Conservation (phyloP, 2,888 invertebrate species). For the Chromoteleia sp. region DNA sequence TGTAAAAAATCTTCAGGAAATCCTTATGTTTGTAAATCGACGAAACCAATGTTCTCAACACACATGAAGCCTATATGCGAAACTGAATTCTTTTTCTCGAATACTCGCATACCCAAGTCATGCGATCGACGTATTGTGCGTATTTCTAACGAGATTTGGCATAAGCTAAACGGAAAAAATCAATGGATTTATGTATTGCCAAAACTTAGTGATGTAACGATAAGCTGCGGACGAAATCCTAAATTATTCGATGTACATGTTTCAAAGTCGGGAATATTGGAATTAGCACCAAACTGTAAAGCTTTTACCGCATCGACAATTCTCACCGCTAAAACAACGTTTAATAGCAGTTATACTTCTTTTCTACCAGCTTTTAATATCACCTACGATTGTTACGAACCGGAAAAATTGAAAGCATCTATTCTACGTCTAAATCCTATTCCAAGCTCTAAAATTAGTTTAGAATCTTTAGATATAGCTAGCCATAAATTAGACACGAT, state of each 20-base stretch:
- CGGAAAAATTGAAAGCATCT: background rate
- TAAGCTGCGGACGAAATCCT: background rate
- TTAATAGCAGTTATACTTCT: background rate
- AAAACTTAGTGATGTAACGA: background rate
- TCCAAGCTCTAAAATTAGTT: background rate
- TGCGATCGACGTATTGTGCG: background rate
- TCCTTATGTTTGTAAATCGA: no score
- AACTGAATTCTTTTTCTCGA: background rate
- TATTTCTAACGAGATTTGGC: slow-evolving; percentile 6
- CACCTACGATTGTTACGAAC: background rate
- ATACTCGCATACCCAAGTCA: background rate
- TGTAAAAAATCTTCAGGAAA: no score
- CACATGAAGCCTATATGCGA: slow-evolving; percentile 16
- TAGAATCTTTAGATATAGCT: background rate
- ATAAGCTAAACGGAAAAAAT: slow-evolving; percentile 9
- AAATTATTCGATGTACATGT: background rate
- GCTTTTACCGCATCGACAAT: background rate
- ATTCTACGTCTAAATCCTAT: background rate
- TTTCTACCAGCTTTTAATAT: slow-evolving; percentile 4
- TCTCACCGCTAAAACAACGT: background rate
- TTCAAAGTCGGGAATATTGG: background rate
- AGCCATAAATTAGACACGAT: background rate
- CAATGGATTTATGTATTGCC: background rate
- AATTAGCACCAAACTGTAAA: background rate
- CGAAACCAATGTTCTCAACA: slow-evolving; percentile 13